Evolutionary conservation across 2,888 invertebrate genomes (phyloP).

Genomic region (Drosophila lutescens): DNA sequence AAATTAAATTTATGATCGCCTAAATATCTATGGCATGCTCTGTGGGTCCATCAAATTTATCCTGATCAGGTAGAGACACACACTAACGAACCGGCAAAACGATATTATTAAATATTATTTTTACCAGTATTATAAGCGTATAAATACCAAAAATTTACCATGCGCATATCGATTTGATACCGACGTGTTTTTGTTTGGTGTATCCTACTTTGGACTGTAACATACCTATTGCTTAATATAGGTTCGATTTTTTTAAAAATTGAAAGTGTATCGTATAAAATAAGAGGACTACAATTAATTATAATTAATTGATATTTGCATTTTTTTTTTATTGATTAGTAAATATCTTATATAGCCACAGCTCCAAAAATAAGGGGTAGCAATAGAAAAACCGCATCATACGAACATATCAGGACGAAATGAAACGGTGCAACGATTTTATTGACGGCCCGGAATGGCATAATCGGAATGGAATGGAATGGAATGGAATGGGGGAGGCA

Average conservation of each 20-base stretch:
- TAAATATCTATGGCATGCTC: slow-evolving; percentile 24
- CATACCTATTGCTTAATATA: too few relatives aligned
- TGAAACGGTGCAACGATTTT: slow-evolving; percentile 36
- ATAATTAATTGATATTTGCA: not conserved
- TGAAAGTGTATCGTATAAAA: too few relatives aligned
- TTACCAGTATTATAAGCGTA: too few relatives aligned
- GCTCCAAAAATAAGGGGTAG: not conserved
- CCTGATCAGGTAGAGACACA: slow-evolving; percentile 1
- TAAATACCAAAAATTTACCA: too few relatives aligned
- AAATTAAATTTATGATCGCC: slow-evolving; percentile 34
- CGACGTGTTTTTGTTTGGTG: too few relatives aligned
- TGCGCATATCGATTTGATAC: too few relatives aligned
- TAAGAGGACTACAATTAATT: too few relatives aligned
- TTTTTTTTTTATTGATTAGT: not conserved
- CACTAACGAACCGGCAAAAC: not conserved
- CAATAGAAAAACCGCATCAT: slow-evolving; percentile 40
- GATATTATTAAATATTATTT: too few relatives aligned
- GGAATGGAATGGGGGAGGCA: not conserved
- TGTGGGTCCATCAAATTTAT: slow-evolving; percentile 12
- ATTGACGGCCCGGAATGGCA: slow-evolving; percentile 21
- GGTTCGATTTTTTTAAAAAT: too few relatives aligned
- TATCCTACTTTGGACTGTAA: too few relatives aligned
- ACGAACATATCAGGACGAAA: slow-evolving; percentile 21
- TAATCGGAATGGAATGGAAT: slow-evolving; percentile 2
- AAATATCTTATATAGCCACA: too few relatives aligned